These are phyloP conservation scores for Caracal caracal DNA, from an alignment of 2,113 vertebrate genomes.

Conservation along the genomic window DNA sequence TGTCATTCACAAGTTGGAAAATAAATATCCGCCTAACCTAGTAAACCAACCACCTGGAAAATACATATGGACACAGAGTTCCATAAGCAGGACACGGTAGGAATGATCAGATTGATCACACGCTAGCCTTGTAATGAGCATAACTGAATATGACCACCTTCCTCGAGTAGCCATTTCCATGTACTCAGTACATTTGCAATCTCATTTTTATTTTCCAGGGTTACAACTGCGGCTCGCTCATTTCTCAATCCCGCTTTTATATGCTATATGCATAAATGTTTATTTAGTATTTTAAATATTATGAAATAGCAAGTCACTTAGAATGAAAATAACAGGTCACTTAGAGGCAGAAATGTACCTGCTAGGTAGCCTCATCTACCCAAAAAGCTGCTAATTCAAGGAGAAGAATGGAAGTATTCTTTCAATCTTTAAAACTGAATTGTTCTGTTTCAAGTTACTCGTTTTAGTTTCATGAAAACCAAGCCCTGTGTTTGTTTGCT, in stretches of 20 bases:
- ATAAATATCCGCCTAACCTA: slow-evolving; percentile 51
- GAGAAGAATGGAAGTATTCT: background rate
- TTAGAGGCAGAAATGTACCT: background rate
- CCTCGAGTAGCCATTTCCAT: slow-evolving; percentile 21
- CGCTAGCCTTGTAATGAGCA: background rate
- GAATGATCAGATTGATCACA: background rate
- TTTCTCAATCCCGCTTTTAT: background rate
- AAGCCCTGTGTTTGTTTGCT: background rate
- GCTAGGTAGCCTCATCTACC: background rate
- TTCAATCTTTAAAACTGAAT: slow-evolving; percentile 23
- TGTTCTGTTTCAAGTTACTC: background rate
- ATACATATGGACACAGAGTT: background rate
- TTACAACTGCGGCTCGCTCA: background rate
- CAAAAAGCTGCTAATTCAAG: background rate
- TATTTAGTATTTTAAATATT: background rate
- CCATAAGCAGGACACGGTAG: background rate
- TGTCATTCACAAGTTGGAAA: slow-evolving; percentile 68
- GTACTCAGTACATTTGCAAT: background rate
- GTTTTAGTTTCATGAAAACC: slow-evolving; percentile 3
- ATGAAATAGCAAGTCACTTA: background rate
- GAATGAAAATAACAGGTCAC: slow-evolving; percentile 11
- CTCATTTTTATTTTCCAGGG: slow-evolving; percentile 36
- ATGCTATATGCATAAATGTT: background rate
- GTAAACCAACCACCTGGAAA: slow-evolving; percentile 44
- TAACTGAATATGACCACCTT: background rate